These are phyloP conservation scores for Nemoura dubitans DNA, from an alignment of 2,888 invertebrate species.

Conservation along the genomic window DNA sequence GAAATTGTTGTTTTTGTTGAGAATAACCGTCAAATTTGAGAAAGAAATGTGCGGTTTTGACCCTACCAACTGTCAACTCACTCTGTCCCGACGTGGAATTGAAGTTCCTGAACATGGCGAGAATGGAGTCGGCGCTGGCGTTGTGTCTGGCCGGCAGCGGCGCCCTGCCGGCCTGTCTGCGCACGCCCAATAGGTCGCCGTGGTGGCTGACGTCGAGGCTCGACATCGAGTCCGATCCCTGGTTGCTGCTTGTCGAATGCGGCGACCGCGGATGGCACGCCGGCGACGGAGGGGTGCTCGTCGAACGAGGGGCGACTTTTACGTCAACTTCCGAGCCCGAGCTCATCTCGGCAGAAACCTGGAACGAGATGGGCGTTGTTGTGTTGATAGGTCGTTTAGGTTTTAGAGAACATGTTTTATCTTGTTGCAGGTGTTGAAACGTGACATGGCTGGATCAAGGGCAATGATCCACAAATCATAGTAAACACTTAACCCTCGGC, in stretches of 20 bases:
- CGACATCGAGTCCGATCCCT: constrained; percentile 80
- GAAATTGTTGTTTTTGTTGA: too few relatives aligned
- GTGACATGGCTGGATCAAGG: too few relatives aligned
- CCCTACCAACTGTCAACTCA: constrained; percentile 57
- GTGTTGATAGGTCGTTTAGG: not conserved
- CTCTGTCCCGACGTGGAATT: constrained; percentile 65
- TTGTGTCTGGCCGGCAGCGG: constrained; percentile 47
- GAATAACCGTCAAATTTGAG: too few relatives aligned
- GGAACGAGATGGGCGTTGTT: not conserved
- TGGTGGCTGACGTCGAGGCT: constrained; percentile 69
- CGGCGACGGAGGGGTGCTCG: constrained; percentile 66
- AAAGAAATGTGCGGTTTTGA: too few relatives aligned
- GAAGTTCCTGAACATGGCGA: constrained; percentile 81
- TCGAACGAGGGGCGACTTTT: constrained; percentile 54
- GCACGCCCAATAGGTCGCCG: constrained; percentile 62
- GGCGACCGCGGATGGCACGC: constrained; percentile 70
- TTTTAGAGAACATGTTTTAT: not conserved
- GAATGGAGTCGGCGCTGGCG: constrained; percentile 80
- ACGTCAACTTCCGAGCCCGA: constrained; percentile 76
- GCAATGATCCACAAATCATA: too few relatives aligned
- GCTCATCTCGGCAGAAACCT: constrained; percentile 79
- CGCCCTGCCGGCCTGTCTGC: not conserved
- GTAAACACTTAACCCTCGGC: too few relatives aligned
- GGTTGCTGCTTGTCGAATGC: constrained; percentile 74
- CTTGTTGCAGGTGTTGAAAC: too few relatives aligned